Evolutionary conservation across 2,797 vertebrate genomes (phyloP), one percentile per base, ranked within the genome.

Genomic region (Linurgus olivaceus): DNA sequence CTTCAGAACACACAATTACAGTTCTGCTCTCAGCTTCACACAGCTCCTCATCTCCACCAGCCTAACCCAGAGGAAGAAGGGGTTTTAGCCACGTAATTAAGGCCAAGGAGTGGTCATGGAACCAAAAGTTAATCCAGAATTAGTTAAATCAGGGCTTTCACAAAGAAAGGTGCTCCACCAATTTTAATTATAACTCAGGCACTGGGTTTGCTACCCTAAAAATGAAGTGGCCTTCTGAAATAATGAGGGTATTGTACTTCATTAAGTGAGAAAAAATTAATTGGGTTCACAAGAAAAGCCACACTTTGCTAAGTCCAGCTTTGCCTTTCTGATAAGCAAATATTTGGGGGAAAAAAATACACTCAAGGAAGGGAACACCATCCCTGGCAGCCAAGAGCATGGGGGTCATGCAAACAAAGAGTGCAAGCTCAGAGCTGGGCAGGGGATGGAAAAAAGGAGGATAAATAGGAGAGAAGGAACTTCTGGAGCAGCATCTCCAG

Each of bases 1-100:
- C 4, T 45, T 23, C 3, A 5, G 5, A 31, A 29, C 17, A 4
- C 2, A 29, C 6, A 35, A 13, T 6, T 8, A 1, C 3, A 0
- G 3, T 23, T 16, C 25, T 68, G 28, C 50, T 44, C 79, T 37
- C 58, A 40, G 75, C 59, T 42, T 11, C 45, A 5, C 11, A 13
- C 23, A 48, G 28, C 31, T 75, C 51, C 52, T 66, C 78, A 20
- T 3, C 13, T n/a, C 58, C 20, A 25, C 7, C 91, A 83, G 58
- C 54, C 50, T 2, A 3, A 33, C 23, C 40, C 15, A 18, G 10
- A 47, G 54, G 31, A 55, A 57, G 16, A 44, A 52, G 6, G 26
- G 2, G 20, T 14, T 76, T 50, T 13, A 9, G 25, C 26, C 28
- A 4, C 0, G 3, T 3, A 25, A 35, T 3, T 8, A 45, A 18